phyloP scores from a whole-genome alignment of 2,797 vertebrate species.

The Acipenser ruthenus region DNA sequence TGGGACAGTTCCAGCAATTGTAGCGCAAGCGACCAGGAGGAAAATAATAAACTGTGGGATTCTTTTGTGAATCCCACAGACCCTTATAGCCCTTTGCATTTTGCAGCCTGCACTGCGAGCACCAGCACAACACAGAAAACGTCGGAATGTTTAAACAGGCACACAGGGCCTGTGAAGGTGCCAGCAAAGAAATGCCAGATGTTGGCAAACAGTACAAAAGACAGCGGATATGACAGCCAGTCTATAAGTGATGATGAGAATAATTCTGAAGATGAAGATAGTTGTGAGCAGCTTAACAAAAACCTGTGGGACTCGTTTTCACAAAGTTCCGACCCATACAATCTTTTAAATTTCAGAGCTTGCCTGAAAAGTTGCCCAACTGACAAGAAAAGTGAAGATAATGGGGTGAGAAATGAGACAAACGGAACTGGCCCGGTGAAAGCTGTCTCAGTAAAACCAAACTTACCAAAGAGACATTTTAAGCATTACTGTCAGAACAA shows the following conservation, averaged over 20 bases:
- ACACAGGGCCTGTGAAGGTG: neutral
- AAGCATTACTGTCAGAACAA: constrained; percentile 31
- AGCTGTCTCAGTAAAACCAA: constrained; percentile 21
- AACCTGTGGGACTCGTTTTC: constrained; percentile 53
- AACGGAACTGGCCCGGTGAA: constrained; percentile 3
- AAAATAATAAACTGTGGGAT: constrained; percentile 58
- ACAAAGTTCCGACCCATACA: constrained; percentile 52
- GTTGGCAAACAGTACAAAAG: neutral
- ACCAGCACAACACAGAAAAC: neutral
- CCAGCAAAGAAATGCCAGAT: neutral
- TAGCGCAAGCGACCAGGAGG: constrained; percentile 48
- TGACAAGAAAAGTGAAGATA: neutral
- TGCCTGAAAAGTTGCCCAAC: constrained; percentile 34
- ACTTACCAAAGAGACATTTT: constrained; percentile 26
- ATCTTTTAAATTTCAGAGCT: constrained; percentile 61
- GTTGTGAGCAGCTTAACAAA: constrained; percentile 30
- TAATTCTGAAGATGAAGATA: constrained; percentile 31
- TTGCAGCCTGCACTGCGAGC: constrained; percentile 47
- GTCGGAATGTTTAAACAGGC: neutral
- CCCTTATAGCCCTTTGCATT: constrained; percentile 65
- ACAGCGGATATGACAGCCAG: constrained; percentile 14
- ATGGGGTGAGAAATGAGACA: constrained; percentile 2
- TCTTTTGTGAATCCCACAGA: constrained; percentile 50
- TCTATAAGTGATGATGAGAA: constrained; percentile 16
- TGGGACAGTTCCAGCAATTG: constrained; percentile 58